Conservation (phyloP, 2,113 vertebrate species). For the Rousettus leschenaultii region DNA sequence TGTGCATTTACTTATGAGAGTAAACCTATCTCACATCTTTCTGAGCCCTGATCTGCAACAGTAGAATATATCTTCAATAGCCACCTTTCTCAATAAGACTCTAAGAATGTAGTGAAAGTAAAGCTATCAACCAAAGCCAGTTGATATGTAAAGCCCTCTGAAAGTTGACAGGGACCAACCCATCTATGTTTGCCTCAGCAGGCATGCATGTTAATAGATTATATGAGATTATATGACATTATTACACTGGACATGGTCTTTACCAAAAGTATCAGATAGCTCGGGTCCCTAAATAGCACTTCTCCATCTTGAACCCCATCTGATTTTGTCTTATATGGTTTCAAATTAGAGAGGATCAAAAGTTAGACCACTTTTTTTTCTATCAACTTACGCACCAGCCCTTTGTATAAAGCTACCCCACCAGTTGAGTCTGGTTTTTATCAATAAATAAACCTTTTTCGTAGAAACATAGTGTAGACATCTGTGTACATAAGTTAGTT, state of each 20-base stretch:
- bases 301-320: not conserved
- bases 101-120: slow-evolving; percentile 10
- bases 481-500: not conserved
- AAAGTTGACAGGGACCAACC: not conserved
- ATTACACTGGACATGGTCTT: not conserved
- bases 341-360: slow-evolving; percentile 37
- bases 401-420: slow-evolving; percentile 11
- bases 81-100: not conserved
- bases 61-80: slow-evolving; percentile 62
- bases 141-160: not conserved
- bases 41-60: slow-evolving; percentile 66
- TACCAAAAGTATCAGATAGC: not conserved
- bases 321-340: slow-evolving; percentile 25
- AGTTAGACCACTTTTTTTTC: slow-evolving; percentile 22
- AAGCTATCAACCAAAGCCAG: not conserved
- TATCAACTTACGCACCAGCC: not conserved
- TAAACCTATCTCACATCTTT: slow-evolving; percentile 59
- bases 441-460: slow-evolving; percentile 43
- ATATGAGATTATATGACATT: not conserved
- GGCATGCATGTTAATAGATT: not conserved
- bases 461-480: slow-evolving; percentile 42
- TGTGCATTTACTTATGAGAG: not conserved
- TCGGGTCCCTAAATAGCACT: not conserved
- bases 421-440: slow-evolving; percentile 35
- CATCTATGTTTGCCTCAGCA: not conserved